Base-by-base conservation (phyloP, 2,888 invertebrate genomes). In the Eudemis profundana region DNA sequence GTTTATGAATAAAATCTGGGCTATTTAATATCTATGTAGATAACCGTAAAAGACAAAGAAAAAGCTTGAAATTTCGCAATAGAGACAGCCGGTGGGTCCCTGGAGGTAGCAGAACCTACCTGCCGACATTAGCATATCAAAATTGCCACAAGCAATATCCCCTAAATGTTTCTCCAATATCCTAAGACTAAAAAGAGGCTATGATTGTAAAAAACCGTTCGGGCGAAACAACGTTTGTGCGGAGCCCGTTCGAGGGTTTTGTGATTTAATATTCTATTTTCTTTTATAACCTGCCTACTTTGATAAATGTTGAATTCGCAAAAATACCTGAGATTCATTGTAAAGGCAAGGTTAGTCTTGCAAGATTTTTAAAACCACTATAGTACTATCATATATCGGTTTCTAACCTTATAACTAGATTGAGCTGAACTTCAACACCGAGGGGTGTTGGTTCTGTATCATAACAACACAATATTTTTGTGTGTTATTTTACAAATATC, bases 61-160 rank as follows among this genome's bases (percentile, higher is more conserved):
- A 67, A 67, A 66, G 63, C 66, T 68, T 69, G 63, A 69, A 72
- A 71, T 69, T 71, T 67, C 51, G 68, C 67, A 69, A 68, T 69
- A 61, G 69, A 68, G 68, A 65, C 65, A 68, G 63, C 54, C 59
- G 65, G 65, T 61, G 66, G 61, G 59, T 72, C 74, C 73, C 72
- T n/a, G 5, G 69, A 68, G 76, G 70, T 68, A 57, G 74, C 70
- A 70, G 73, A 74, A 74, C 74, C 76, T 79, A 79, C 78, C 76
- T 80, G 76, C 75, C 75, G 72, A 78, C 78, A 85, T 84, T 84
- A 81, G 79, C 81, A 83, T 85, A 84, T 81, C 81, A 79, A 85
- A 85, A 83, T 85, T 82, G 78, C 77, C 78, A 75, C 69, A 75
- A 77, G 74, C 77, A 71, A 74, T 76, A 73, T 70, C 59, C 19